A percentile compares a stretch with the other conserved stretches of the same genome.
Evolutionary conservation across 1,140 invertebrate species (phyloP).

Genomic region (Mercenaria mercenaria): DNA sequence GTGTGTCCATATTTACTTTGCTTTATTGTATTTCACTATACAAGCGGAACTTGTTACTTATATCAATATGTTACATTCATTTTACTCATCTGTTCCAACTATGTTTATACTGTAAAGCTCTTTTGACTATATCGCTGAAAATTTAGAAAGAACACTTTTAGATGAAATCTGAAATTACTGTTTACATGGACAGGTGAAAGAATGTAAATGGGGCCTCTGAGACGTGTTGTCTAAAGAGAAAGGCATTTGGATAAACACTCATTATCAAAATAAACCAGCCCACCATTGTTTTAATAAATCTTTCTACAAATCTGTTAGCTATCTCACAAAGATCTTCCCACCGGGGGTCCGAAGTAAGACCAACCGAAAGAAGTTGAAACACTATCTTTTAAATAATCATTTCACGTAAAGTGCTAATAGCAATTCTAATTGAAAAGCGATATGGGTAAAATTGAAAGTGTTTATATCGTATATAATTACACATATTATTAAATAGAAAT

Average conservation of each 20-base stretch:
- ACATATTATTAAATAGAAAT: not conserved
- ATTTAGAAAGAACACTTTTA: too few relatives aligned
- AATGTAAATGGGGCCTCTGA: not conserved
- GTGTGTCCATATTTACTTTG: too few relatives aligned
- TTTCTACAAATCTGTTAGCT: not conserved
- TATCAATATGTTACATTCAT: too few relatives aligned
- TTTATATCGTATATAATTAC: constrained; percentile 8
- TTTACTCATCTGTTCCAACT: too few relatives aligned
- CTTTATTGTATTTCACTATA: too few relatives aligned
- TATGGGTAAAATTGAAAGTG: constrained; percentile 40
- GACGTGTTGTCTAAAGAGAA: not conserved
- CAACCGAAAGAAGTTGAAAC: constrained; percentile 31
- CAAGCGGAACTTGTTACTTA: too few relatives aligned
- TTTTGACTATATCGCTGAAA: too few relatives aligned
- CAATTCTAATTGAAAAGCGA: constrained; percentile 8
- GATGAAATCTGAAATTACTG: too few relatives aligned
- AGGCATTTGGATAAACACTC: not conserved
- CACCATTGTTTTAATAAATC: not conserved
- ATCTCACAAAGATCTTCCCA: constrained; percentile 1
- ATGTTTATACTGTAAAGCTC: too few relatives aligned
- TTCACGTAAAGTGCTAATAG: constrained; percentile 15
- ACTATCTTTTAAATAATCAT: constrained; percentile 13
- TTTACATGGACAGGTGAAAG: too few relatives aligned
- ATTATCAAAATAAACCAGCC: not conserved
- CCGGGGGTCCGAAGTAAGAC: constrained; percentile 16